phyloP scores from a whole-genome alignment of 2,113 vertebrate genomes.

The Psilopsiagon aymara region DNA sequence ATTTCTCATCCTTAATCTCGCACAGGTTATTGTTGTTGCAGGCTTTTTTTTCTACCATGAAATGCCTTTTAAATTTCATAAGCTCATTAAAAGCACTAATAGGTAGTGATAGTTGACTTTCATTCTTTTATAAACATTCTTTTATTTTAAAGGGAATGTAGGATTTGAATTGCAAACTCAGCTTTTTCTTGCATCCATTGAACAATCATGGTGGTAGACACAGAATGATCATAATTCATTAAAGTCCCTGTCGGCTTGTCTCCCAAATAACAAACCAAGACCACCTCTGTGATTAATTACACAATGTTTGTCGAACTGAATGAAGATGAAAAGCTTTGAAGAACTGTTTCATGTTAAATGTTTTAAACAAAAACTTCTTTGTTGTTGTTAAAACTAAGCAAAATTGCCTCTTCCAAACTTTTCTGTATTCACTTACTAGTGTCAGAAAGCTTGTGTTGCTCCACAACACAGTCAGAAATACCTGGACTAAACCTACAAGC shows the following conservation, averaged over 20 bases:
- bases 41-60: neutral
- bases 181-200: neutral
- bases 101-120: neutral
- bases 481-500: neutral
- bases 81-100: slow-evolving; percentile 3
- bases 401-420: neutral
- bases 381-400: neutral
- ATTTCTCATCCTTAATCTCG: neutral
- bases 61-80: slow-evolving; percentile 24
- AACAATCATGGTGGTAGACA: neutral
- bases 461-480: neutral
- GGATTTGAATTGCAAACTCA: slow-evolving; percentile 43
- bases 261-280: slow-evolving; percentile 4
- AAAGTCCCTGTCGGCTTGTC: neutral
- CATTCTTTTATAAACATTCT: neutral
- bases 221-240: neutral
- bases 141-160: neutral
- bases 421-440: neutral
- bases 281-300: neutral
- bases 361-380: neutral
- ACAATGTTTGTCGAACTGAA: neutral
- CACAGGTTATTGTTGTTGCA: neutral
- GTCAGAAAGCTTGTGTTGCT: neutral
- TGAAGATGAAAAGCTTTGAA: slow-evolving; percentile 11
- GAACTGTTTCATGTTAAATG: neutral